Percentiles rank a stretch among this genome's conserved stretches.
Evolutionary conservation across 2,888 invertebrate species (phyloP).

Genomic region (Agonopterix arenella): DNA sequence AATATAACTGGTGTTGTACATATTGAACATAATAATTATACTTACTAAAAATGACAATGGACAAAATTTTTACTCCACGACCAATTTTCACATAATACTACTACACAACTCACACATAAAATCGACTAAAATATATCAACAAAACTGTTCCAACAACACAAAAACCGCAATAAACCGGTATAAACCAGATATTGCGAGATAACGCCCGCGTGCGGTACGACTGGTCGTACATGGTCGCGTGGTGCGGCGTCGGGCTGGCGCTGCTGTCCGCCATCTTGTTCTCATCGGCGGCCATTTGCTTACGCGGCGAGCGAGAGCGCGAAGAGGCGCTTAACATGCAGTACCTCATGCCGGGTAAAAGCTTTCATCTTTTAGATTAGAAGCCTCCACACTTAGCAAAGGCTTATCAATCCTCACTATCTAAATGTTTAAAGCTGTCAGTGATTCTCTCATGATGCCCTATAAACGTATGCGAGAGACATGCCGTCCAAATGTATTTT

Average conservation of each 20-base stretch:
- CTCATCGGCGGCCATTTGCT: slow-evolving; percentile 95
- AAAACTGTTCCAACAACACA: not conserved
- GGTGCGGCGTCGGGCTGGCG: slow-evolving; percentile 96
- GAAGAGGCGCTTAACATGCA: slow-evolving; percentile 98
- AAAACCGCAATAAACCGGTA: slow-evolving; percentile 25
- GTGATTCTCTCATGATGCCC: no score
- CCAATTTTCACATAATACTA: not conserved
- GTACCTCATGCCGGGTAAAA: slow-evolving; percentile 96
- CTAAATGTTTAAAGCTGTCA: no score
- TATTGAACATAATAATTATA: slow-evolving; percentile 22
- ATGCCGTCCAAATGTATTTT: no score
- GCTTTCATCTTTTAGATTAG: slow-evolving; percentile 11
- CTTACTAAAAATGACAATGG: slow-evolving; percentile 4
- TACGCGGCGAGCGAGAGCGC: slow-evolving; percentile 94
- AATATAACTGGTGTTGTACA: slow-evolving; percentile 48
- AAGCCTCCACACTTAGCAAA: no score
- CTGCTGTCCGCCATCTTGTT: slow-evolving; percentile 94
- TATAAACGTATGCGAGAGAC: no score
- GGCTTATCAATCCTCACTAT: no score
- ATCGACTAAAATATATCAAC: not conserved
- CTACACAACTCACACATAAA: slow-evolving; percentile 2
- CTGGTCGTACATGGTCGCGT: slow-evolving; percentile 98
- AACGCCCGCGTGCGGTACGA: slow-evolving; percentile 92
- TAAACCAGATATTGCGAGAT: slow-evolving; percentile 88
- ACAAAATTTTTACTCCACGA: not conserved